Conservation (phyloP, 2,888 invertebrate genomes). For the Drosophila meridiana region DNA sequence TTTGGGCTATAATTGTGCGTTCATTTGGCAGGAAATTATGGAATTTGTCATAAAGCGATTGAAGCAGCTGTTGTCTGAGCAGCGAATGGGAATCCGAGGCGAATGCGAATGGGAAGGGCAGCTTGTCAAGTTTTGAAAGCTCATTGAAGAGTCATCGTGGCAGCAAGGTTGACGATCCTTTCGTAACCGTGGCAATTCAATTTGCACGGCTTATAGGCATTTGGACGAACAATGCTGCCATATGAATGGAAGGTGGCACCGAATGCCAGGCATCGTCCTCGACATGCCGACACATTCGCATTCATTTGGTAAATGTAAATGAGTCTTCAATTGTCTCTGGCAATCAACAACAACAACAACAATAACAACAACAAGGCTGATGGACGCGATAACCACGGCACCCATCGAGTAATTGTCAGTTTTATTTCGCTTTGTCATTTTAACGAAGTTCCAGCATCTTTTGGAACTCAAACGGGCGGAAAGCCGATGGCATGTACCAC, state of each 20-base stretch:
- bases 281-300: conserved; percentile 47
- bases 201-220: conserved; percentile 61
- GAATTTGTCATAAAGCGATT: conserved; percentile 41
- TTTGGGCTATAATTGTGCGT: conserved; percentile 32
- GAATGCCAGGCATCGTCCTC: conserved; percentile 34
- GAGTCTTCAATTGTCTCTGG: conserved; percentile 63
- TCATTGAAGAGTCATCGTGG: conserved; percentile 48
- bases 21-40: conserved; percentile 29
- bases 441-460: conserved; percentile 60
- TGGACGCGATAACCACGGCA: conserved; percentile 22
- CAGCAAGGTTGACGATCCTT: conserved; percentile 36
- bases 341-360: conserved; percentile 26
- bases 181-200: conserved; percentile 58
- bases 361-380: conserved; percentile 22
- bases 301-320: conserved; percentile 63
- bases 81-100: not conserved
- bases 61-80: conserved; percentile 29
- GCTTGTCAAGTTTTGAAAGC: conserved; percentile 36
- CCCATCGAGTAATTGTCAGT: conserved; percentile 62
- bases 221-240: conserved; percentile 52
- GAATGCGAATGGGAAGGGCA: conserved; percentile 4
- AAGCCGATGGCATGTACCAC: conserved; percentile 34
- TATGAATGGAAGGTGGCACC: conserved; percentile 16
- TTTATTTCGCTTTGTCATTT: conserved; percentile 70
- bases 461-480: conserved; percentile 60